A percentile compares a stretch with the other conserved stretches of the same genome.
Conservation (phyloP, 2,113 vertebrate species). For the Erythrocercus mccallii region DNA sequence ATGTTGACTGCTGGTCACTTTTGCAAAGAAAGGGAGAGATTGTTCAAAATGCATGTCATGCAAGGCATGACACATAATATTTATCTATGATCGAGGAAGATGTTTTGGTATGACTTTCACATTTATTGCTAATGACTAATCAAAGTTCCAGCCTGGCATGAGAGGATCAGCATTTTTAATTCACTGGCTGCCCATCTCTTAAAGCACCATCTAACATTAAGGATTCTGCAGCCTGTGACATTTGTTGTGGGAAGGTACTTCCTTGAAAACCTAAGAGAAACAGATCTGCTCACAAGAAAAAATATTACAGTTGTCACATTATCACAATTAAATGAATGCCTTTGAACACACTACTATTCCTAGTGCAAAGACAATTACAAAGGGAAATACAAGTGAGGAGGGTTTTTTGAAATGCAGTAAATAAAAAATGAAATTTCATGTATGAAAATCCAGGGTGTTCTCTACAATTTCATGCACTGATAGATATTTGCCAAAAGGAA, state of each 20-base stretch:
- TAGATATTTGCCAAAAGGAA: not conserved
- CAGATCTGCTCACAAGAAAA: not conserved
- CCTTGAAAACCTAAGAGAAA: not conserved
- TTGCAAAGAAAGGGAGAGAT: not conserved
- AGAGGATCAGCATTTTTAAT: slow-evolving; percentile 29
- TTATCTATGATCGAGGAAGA: slow-evolving; percentile 20
- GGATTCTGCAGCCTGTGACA: not conserved
- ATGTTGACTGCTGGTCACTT: not conserved
- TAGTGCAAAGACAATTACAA: not conserved
- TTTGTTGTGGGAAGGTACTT: not conserved
- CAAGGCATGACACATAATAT: not conserved
- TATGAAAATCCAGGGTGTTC: not conserved
- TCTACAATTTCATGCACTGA: not conserved
- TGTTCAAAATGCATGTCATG: not conserved
- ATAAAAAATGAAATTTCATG: not conserved
- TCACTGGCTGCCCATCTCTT: not conserved
- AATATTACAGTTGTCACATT: not conserved
- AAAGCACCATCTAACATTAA: not conserved
- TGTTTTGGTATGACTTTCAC: slow-evolving; percentile 33
- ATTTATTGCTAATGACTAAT: slow-evolving; percentile 39
- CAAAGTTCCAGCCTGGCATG: not conserved
- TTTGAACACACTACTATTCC: not conserved
- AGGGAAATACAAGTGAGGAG: not conserved
- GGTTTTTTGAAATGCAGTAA: not conserved
- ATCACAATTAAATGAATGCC: not conserved